phyloP scores from a whole-genome alignment of 2,113 vertebrate species.

The Pseudolaguvia tuberculata region DNA sequence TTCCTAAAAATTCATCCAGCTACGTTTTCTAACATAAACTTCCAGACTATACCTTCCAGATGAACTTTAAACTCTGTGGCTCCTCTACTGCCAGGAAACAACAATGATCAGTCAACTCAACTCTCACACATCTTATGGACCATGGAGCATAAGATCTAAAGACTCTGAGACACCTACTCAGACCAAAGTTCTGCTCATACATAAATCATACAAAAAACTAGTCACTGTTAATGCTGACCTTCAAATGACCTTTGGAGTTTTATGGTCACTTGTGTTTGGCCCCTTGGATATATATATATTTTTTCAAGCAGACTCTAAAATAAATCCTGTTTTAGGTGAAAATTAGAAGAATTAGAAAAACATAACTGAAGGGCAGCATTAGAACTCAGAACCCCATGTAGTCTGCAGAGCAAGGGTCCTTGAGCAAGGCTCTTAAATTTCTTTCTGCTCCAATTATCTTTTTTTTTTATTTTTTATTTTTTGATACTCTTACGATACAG shows the following conservation, averaged over 20 bases:
- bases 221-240: neutral
- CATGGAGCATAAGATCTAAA: neutral
- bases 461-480: no score
- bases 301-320: neutral
- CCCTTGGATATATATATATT: neutral
- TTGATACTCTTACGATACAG: no score
- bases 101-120: neutral
- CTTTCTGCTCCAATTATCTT: no score
- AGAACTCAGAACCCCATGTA: no score
- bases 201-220: no score
- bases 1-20: neutral
- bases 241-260: neutral
- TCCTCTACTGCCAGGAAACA: neutral
- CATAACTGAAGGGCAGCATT: no score
- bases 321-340: no score
- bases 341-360: no score
- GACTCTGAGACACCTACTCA: no score
- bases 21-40: neutral
- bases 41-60: neutral
- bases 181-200: neutral
- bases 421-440: no score
- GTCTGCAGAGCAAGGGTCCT: no score
- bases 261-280: neutral
- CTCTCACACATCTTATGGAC: constrained; percentile 3
- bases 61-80: neutral